Conservation (phyloP, 2,797 vertebrate genomes). For the Lateolabrax maculatus region DNA sequence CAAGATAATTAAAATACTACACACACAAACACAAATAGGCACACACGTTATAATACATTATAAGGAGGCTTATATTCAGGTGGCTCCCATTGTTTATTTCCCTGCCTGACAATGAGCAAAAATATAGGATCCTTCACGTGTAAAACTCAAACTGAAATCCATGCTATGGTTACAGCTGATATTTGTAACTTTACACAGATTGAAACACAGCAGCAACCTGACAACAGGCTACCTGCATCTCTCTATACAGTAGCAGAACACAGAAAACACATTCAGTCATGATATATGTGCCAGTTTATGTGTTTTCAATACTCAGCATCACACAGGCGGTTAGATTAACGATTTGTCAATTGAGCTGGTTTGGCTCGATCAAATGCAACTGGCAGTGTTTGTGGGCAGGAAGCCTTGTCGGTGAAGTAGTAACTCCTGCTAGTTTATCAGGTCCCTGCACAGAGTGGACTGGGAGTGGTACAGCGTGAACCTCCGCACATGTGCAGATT, state of each 20-base stretch:
- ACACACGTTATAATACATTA: neutral
- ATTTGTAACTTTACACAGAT: neutral
- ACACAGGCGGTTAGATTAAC: conserved; percentile 31
- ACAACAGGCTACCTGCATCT: neutral
- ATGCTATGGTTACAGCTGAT: neutral
- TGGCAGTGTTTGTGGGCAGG: conserved; percentile 26
- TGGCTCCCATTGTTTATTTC: no score
- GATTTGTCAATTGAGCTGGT: conserved; percentile 43
- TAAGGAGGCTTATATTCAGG: neutral
- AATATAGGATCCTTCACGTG: neutral
- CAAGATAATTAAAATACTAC: conserved; percentile 19
- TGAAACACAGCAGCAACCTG: neutral
- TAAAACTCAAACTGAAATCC: neutral
- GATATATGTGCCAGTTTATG: conserved; percentile 27
- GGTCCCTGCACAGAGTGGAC: neutral
- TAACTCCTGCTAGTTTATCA: conserved; percentile 39
- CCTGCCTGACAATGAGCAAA: neutral
- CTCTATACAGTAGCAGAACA: neutral
- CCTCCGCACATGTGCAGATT: neutral
- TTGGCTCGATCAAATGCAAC: conserved; percentile 20
- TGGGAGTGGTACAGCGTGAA: neutral
- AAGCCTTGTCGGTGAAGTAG: conserved; percentile 16
- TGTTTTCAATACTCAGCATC: conserved; percentile 17
- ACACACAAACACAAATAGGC: neutral
- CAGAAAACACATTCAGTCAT: neutral